Base-by-base conservation (phyloP, 2,797 vertebrate genomes). In the Hybognathus amarus region DNA sequence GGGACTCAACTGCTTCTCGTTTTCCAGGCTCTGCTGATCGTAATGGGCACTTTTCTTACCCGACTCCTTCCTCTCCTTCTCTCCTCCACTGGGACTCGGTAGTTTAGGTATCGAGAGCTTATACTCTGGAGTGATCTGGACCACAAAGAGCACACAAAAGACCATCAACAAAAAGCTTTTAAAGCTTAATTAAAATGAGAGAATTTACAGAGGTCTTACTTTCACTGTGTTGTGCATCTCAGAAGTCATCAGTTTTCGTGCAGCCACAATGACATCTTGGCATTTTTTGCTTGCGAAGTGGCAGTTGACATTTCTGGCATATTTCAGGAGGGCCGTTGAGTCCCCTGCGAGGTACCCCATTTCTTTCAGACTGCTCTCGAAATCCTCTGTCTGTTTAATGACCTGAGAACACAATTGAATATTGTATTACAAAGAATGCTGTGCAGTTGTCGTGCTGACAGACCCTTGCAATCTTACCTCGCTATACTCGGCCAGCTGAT, bases 241-340 rank as follows among this genome's bases (percentile, higher is more conserved):
- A 50, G 97, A 97, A 27, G 97, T 98, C 98, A 99, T 99, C 80
- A 99, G 93, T 81, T 93, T 97, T 76, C 98, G 96, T 0, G 98
- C 98, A 0, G 95, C 92, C 86, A 97, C 96, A 1, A 99, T 97
- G 68, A 99, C 97, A 13, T 99, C 97, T 83, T 96, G 97, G 92
- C 98, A 99, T 89, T 99, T 99, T 90, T 97, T 99, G 91, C 95
- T 98, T 88, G 97, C 97, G 85, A 99, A 99, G 87, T 99, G 98
- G 87, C 95, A 95, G 87, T 99, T 97, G 85, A 99, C 94, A 0
- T 99, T 97, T n/a, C 95, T 93, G 68, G 97, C 97, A 0, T 99
- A 99, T 77, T 96, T 96, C 78, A 99, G 92, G 79, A 99, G 90
- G 82, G 97, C 97, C 0, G 97, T 98, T 0, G 94, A 94, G 81